Base-by-base conservation (phyloP, 2,797 vertebrate species). In the Sebastes variabilis region DNA sequence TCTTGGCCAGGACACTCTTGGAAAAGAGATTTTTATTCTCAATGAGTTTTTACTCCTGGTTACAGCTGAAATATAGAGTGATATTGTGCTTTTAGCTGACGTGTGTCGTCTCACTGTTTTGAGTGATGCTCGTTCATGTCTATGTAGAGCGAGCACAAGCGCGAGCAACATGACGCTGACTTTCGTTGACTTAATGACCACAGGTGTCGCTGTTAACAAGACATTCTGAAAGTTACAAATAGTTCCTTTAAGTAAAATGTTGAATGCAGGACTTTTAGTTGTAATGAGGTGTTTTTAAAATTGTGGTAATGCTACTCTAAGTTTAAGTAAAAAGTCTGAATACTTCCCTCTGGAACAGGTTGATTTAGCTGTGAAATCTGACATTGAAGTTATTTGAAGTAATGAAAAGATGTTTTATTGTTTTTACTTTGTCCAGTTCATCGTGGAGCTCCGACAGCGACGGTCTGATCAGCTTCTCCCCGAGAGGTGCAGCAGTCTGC, bases 391-490 rank as follows among this genome's bases (percentile, higher is more conserved):
- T 20, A 11, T 49, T 60, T 38, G 24, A 25, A 18, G 22, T 14
- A 36, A 20, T 49, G 11, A 52, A 46, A 64, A 59, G 20, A 8
- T 7, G 2, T 1, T 61, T 49, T 24, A 0, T 29, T 36, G 8
- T 36, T 2, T 2, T 85, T 95, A 98, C 98, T 97, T 98, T 99
- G 58, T 99, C 98, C 11, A 98, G 95, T 77, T 99, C 97, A 70
- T 99, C 98, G 84, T 99, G 98, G 14, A 99, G 96, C 88, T 99
- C 98, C 1, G 98, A 97, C 83, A 99, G 95, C 64, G 97, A 97
- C 79, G 98, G 98, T 72, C 98, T 93, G 82, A 93, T 95, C 58
- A 98, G 92, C 87, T 99, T 99, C 92, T 99, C 98, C n/a, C 97
- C 98, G 4, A 99, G 93, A 11, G 97, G 94, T n/a, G 97, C 96